phyloP scores from a whole-genome alignment of 1,140 invertebrate species.

The Oreohelix idahoensis region DNA sequence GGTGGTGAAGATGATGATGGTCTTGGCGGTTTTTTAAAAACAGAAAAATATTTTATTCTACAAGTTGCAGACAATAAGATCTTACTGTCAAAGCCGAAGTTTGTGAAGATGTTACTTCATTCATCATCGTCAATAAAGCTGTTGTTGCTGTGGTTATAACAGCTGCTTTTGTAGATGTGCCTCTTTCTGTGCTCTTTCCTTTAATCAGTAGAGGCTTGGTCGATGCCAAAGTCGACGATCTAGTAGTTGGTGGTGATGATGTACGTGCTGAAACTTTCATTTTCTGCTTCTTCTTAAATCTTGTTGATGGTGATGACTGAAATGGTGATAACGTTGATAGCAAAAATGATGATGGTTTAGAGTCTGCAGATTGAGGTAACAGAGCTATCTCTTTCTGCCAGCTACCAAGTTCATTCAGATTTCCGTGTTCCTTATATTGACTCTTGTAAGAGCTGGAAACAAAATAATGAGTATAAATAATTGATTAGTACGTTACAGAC shows the following conservation, averaged over 20 bases:
- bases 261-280: not conserved
- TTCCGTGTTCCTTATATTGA: not conserved
- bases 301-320: not conserved
- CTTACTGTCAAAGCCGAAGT: not conserved
- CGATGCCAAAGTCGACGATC: not conserved
- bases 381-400: not conserved
- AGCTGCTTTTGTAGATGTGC: not conserved
- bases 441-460: not conserved
- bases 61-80: not conserved
- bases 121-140: not conserved
- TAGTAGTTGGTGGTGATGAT: not conserved
- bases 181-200: too few species aligned
- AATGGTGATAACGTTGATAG: not conserved
- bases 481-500: too few species aligned
- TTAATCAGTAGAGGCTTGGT: too few species aligned
- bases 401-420: not conserved
- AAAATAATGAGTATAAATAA: not conserved
- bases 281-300: not conserved
- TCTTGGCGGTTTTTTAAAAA: too few species aligned
- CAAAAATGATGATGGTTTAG: not conserved
- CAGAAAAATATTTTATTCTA: too few species aligned
- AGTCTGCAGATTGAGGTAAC: not conserved
- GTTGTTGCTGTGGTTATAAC: not conserved
- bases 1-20: too few species aligned
- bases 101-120: not conserved